Conservation (phyloP, 2,113 vertebrate species). For the Eulemur macaco region DNA sequence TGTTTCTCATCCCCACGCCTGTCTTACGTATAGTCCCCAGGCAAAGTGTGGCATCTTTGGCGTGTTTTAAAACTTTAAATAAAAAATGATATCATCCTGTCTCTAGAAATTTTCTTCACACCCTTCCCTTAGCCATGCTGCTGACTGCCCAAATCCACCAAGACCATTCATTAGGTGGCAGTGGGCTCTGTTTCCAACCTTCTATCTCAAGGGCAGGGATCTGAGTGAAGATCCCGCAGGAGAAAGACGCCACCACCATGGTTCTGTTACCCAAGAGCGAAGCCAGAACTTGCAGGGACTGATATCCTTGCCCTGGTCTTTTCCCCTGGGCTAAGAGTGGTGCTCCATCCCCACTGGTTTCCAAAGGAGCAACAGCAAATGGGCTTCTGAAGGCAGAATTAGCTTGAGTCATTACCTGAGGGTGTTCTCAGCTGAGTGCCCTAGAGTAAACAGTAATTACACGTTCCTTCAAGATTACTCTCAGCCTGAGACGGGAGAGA, state of each 20-base stretch:
- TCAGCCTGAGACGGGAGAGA: conserved; percentile 11
- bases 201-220: neutral
- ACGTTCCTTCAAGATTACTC: conserved; percentile 58
- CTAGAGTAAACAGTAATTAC: conserved; percentile 71
- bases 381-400: conserved; percentile 43
- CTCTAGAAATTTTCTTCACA: conserved; percentile 7
- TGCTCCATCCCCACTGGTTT: neutral
- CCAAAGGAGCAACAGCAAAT: conserved; percentile 19
- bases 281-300: neutral
- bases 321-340: neutral
- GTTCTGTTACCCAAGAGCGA: neutral
- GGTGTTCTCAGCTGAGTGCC: conserved; percentile 56
- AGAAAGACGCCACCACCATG: neutral
- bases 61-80: neutral
- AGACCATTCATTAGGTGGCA: neutral
- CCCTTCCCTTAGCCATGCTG: neutral
- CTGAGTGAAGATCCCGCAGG: neutral
- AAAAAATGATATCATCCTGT: neutral
- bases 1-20: neutral
- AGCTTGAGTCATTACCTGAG: conserved; percentile 54
- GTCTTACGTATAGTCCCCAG: neutral
- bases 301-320: neutral
- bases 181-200: neutral
- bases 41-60: neutral
- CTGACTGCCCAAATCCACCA: neutral